Base-by-base conservation (phyloP, 2,113 vertebrate genomes). In the Oriolus oriolus region DNA sequence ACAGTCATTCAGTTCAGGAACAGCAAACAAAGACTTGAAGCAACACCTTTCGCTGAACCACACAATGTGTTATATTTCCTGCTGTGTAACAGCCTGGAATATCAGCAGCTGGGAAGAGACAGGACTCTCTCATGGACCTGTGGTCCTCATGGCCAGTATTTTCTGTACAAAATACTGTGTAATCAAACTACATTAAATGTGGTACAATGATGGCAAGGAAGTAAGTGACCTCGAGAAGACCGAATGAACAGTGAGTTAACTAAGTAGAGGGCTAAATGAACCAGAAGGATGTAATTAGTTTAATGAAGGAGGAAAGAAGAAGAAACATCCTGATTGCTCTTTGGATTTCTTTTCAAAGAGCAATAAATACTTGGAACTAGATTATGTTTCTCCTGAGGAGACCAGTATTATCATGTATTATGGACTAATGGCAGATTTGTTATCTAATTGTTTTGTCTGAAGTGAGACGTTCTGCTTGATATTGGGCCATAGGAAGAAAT, bases 51-150 rank as follows among this genome's bases (percentile, higher is more conserved):
- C n/a, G 15, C 49, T 37, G 41, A 83, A 31, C 15, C 28, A 23
- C 10, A 13, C 0, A 0, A 1, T 35, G 5, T 42, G 2, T 59
- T 65, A 0, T 26, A 27, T 61, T 78, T 69, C 37, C 21, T 60
- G 27, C 31, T 28, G 33, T 66, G 14, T 42, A 75, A 22, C 15
- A 35, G 31, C 30, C 37, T 86, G 63, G 45, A 84, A 11, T 76
- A 21, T n/a, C 28, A 45, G 24, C 45, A 65, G 3, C 8, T 68
- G 39, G 30, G n/a, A 76, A 57, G 21, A 31, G 28, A 12, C 9
- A 15, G 42, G n/a, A 17, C 31, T 66, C 3, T 41, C 3, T 79
- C 10, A 7, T 22, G 42, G 54, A 33, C 22, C 33, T 28, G 9
- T 41, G 24, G 35, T 70, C 33, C 28, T 60, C 4, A 0, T 61